phyloP scores from a whole-genome alignment of 2,888 invertebrate species.

The Caprella mutica region DNA sequence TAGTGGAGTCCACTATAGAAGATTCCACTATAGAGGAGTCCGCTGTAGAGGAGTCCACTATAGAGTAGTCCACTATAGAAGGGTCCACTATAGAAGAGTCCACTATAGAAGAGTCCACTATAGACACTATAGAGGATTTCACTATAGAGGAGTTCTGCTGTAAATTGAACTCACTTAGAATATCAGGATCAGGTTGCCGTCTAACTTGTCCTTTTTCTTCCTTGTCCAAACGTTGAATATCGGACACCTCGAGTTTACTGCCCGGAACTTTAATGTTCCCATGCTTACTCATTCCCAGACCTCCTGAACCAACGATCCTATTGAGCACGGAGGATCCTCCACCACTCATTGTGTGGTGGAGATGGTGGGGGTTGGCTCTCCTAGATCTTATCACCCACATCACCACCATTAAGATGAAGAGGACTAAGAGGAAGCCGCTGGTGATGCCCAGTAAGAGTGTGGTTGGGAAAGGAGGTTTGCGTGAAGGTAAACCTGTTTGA shows the following conservation, averaged over 20 bases:
- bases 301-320: constrained; percentile 3
- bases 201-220: neutral
- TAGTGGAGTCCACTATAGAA: too few relatives aligned
- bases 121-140: too few relatives aligned
- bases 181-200: constrained; percentile 5
- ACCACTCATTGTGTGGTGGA: neutral
- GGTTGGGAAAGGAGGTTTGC: constrained; percentile 21
- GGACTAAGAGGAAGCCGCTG: constrained; percentile 22
- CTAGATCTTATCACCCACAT: constrained; percentile 23
- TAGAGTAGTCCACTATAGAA: too few relatives aligned
- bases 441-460: constrained; percentile 23
- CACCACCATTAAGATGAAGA: constrained; percentile 16
- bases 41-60: too few relatives aligned
- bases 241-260: constrained; percentile 3
- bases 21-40: too few relatives aligned
- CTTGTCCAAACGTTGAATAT: neutral
- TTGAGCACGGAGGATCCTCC: neutral
- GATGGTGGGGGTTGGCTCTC: constrained; percentile 6
- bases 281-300: constrained; percentile 4
- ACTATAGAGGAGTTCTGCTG: too few relatives aligned
- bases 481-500: constrained; percentile 28
- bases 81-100: too few relatives aligned
- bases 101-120: too few relatives aligned
- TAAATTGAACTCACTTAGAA: constrained; percentile 1
- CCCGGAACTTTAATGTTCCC: neutral